Percentiles rank a stretch among this genome's conserved stretches.
Conservation (phyloP, 64 coral and sea anemone species). For the Exaiptasia diaphana region DNA sequence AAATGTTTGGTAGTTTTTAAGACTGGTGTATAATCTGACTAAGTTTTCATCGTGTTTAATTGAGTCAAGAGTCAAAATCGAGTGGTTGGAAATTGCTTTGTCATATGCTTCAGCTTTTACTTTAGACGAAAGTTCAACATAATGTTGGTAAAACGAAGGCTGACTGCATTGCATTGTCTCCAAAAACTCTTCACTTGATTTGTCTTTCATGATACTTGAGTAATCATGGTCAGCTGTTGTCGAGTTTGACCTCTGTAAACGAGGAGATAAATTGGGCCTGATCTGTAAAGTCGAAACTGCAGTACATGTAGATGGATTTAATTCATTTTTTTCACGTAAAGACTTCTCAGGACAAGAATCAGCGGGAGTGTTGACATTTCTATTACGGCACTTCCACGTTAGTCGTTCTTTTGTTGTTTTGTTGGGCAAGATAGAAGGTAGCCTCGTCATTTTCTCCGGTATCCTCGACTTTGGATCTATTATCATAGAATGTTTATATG, state of each 20-base stretch:
- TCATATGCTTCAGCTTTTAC: constrained; percentile 24
- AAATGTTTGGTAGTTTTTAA: constrained; percentile 38
- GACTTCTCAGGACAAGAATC: neutral
- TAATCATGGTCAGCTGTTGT: neutral
- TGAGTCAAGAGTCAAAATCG: neutral
- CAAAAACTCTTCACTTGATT: neutral
- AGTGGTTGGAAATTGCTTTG: neutral
- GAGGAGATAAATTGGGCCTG: neutral
- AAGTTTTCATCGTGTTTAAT: constrained; percentile 18
- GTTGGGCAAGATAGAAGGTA: neutral
- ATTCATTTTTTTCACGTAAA: neutral
- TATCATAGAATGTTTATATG: neutral
- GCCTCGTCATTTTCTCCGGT: neutral
- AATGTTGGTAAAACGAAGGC: constrained; percentile 28
- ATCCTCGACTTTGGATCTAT: neutral
- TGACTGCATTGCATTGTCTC: neutral
- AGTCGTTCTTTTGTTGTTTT: neutral
- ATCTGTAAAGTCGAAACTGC: neutral
- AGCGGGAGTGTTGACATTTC: neutral
- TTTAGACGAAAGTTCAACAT: neutral
- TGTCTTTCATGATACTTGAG: neutral
- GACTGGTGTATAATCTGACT: neutral
- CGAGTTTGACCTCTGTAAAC: neutral
- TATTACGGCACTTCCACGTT: constrained; percentile 16
- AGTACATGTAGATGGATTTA: neutral